Base-by-base conservation (phyloP, 1,140 invertebrate species). In the Cherax quadricarinatus region DNA sequence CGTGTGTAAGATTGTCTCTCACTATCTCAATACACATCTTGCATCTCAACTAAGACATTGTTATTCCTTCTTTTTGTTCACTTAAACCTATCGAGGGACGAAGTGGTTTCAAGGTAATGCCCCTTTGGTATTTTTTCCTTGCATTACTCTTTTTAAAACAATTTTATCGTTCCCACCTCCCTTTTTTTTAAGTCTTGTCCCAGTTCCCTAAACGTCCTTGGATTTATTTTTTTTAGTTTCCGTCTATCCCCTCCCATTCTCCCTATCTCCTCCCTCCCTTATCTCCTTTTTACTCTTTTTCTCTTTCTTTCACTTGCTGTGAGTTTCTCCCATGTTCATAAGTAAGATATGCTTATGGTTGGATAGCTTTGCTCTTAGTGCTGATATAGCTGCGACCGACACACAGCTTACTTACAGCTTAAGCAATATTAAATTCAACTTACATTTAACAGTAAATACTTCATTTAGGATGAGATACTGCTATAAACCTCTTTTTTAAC, bases 61-160 rank as follows among this genome's bases (percentile, higher is more conserved):
- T 87, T 87, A 73, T 49, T 48, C 85, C 85, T 66, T 75, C 18
- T 75, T 78, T 78, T 73, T 87, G 70, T 87, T 87, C 53, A 70
- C 85, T 78, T 87, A 70, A 75, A 83, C 49, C 66, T 78, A 41
- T 87, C 66, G 85, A 87, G 85, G 85, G 85, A 70, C 85, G 85
- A 87, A 87, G 85, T 87, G 85, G 85, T 30, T 87, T 87, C 85
- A 87, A 87, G 85, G 85, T 87, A 87, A 87, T 49, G 70, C 41
- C 84, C 85, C 81, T 83, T 78, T 78, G 21, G 49, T 73, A 78
- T 78, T 66, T 87, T 87, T 86, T 78, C 78, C 62, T 87, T 87
- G 85, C 85, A 87, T 78, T 78, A 10, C 21, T 83, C 21, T n/a
- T 53, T 7, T 83, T 21, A 21, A 30, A 60, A 24, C 81, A 21